Percentiles rank a stretch among this genome's conserved stretches.
These are phyloP conservation scores for Cheilosia urbana DNA, from an alignment of 2,888 invertebrate species.

Conservation along the genomic window DNA sequence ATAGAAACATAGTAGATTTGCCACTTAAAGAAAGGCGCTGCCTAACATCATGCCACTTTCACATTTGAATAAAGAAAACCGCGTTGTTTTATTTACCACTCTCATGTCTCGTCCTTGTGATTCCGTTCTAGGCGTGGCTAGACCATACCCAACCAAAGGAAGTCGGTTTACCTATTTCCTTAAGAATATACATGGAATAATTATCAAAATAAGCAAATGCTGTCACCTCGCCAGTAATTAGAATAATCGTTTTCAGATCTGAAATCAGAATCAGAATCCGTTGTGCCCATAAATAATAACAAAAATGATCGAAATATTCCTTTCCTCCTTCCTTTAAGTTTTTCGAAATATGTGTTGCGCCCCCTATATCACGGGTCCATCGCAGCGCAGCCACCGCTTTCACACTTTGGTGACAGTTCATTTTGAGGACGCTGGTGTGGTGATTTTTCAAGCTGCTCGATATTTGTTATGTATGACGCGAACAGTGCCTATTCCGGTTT, in stretches of 20 bases:
- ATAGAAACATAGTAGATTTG: no score
- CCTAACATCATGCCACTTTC: no score
- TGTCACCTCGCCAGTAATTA: not conserved
- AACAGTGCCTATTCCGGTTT: slow-evolving; percentile 16
- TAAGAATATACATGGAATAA: not conserved
- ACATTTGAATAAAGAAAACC: no score
- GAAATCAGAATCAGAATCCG: not conserved
- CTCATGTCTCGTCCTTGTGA: no score
- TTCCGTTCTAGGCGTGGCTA: not conserved
- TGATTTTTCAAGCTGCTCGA: not conserved
- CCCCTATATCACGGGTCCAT: no score
- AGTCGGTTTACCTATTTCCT: not conserved
- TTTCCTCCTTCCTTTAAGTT: not conserved
- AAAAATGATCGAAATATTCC: not conserved
- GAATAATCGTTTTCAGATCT: not conserved
- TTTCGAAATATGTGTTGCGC: no score
- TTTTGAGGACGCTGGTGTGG: not conserved
- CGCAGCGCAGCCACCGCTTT: no score
- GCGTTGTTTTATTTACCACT: no score
- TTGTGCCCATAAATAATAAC: not conserved
- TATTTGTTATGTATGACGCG: slow-evolving; percentile 26
- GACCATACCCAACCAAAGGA: not conserved
- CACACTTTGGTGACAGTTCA: slow-evolving; percentile 8
- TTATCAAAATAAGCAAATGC: not conserved
- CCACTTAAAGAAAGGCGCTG: no score